Conservation (phyloP, 1,140 invertebrate genomes). For the Pseudobourletiella spinata region DNA sequence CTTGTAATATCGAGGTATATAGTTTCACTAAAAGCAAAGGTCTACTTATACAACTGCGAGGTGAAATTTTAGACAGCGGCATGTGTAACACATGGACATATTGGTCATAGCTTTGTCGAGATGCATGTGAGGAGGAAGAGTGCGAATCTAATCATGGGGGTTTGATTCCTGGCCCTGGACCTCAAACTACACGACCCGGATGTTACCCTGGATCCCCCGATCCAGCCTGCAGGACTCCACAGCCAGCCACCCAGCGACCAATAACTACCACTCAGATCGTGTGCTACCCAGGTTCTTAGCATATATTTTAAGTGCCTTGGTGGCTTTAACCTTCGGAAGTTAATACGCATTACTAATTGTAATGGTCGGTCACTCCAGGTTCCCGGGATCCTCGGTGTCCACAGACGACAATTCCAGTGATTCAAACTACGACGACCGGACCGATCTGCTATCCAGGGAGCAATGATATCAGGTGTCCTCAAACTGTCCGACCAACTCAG, state of each 20-base stretch:
- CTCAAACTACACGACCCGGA: background rate
- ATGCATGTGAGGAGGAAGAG: conserved; percentile 28
- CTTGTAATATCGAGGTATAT: conserved; percentile 61
- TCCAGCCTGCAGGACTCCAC: conserved; percentile 39
- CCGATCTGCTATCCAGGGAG: background rate
- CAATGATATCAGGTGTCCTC: conserved; percentile 37
- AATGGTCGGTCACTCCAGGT: no score
- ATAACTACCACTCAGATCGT: conserved; percentile 28
- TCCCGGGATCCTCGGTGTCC: conserved; percentile 36
- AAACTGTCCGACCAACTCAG: conserved; percentile 8
- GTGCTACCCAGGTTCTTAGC: conserved; percentile 39
- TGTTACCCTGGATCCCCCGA: conserved; percentile 42
- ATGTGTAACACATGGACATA: no score
- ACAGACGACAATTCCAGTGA: conserved; percentile 8
- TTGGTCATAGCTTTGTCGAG: conserved; percentile 36
- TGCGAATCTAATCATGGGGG: conserved; percentile 3
- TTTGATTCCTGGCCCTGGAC: background rate
- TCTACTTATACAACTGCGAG: no score
- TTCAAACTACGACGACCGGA: conserved; percentile 14
- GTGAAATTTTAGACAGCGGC: no score
- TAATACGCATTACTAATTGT: no score
- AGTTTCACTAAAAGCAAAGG: no score
- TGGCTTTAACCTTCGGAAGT: no score
- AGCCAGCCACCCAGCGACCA: conserved; percentile 34
- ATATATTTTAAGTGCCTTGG: no score